A percentile compares a stretch with the other conserved stretches of the same genome.
Conservation (phyloP, 2,797 vertebrate genomes). For the Agapornis canus region DNA sequence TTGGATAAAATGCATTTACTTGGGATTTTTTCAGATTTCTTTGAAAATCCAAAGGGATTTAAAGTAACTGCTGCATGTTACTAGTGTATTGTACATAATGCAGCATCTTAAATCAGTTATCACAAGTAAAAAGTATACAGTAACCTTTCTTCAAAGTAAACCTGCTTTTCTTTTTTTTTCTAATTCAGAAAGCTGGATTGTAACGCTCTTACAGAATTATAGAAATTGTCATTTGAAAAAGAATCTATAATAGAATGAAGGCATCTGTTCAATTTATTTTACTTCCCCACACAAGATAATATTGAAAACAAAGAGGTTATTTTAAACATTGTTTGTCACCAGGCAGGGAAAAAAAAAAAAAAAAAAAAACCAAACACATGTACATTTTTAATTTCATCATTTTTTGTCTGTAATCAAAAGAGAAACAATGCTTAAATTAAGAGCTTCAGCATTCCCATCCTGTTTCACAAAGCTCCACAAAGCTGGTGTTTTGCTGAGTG, state of each 20-base stretch:
- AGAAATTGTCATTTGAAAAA: constrained; percentile 15
- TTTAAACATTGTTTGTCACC: neutral
- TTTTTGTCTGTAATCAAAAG: constrained; percentile 37
- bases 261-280: constrained; percentile 47
- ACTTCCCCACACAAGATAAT: neutral
- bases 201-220: neutral
- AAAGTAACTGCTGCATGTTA: neutral
- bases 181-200: neutral
- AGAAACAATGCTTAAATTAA: constrained; percentile 22
- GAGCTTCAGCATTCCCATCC: neutral
- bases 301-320: constrained; percentile 9
- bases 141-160: neutral
- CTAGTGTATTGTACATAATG: neutral
- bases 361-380: neutral
- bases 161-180: neutral
- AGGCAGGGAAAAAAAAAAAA: neutral
- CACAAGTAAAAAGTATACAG: neutral
- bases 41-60: neutral
- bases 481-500: constrained; percentile 27
- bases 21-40: neutral
- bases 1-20: neutral
- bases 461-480: neutral
- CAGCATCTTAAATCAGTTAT: neutral
- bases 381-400: constrained; percentile 2
- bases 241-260: neutral